A percentile compares a stretch with the other conserved stretches of the same genome.
Conservation (phyloP, 1,140 invertebrate genomes). For the Trialeurodes vaporariorum region DNA sequence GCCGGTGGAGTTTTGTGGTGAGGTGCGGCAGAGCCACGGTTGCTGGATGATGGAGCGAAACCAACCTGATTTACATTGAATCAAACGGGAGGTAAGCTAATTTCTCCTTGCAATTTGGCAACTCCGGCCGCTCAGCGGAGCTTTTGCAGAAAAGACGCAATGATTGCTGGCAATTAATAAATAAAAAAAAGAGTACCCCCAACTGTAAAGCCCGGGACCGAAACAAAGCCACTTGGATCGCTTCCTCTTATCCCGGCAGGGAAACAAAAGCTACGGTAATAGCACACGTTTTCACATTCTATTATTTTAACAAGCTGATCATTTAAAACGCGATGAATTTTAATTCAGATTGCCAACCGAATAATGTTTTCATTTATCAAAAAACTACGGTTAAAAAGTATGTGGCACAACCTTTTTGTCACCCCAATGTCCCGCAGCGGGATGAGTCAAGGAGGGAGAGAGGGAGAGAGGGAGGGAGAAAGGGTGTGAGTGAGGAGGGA, state of each 20-base stretch:
- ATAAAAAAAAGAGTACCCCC: too few species aligned
- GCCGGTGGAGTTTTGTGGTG: too few species aligned
- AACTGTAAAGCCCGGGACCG: background rate
- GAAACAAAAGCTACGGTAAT: background rate
- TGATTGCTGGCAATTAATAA: background rate
- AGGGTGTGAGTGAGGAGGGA: too few species aligned
- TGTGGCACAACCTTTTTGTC: background rate
- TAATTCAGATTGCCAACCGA: background rate
- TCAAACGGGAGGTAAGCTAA: too few species aligned
- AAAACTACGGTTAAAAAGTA: background rate
- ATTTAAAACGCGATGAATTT: background rate
- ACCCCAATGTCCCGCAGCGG: background rate
- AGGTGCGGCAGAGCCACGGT: too few species aligned
- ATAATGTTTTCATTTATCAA: conserved; percentile 1
- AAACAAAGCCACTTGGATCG: background rate
- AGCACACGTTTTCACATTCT: background rate
- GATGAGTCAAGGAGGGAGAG: background rate
- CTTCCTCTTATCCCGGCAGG: background rate
- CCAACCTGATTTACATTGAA: too few species aligned
- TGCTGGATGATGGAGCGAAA: too few species aligned
- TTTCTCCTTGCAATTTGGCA: too few species aligned
- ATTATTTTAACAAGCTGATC: conserved; percentile 1
- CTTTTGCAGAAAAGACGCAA: background rate
- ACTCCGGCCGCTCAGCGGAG: too few species aligned
- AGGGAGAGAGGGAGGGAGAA: too few species aligned